phyloP scores from a whole-genome alignment of 2,888 invertebrate genomes.

The Ochropleura plecta region DNA sequence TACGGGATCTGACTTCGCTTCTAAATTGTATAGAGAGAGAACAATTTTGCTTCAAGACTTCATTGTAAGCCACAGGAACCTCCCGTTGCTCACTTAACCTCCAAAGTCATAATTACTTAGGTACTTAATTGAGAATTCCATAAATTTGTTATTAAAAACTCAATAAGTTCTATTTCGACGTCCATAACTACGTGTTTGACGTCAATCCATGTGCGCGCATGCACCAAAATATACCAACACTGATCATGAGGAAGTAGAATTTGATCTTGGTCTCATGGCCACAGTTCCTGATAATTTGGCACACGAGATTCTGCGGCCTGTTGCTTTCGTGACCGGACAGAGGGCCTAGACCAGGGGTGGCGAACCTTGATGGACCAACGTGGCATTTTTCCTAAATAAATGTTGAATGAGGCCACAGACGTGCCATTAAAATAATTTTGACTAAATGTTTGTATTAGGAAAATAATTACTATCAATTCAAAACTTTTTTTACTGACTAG shows the following conservation, averaged over 20 bases:
- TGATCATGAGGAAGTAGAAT: not conserved
- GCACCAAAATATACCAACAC: slow-evolving; percentile 7
- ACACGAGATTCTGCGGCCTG: not conserved
- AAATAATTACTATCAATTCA: no score
- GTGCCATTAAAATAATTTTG: no score
- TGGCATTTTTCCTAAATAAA: no score
- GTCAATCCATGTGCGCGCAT: slow-evolving; percentile 18
- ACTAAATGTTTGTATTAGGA: no score
- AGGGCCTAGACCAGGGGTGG: no score
- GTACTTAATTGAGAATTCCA: not conserved
- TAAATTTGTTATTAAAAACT: not conserved
- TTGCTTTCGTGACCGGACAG: no score
- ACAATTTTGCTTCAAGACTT: not conserved
- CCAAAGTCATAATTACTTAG: not conserved
- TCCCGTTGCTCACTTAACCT: not conserved
- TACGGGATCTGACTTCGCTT: no score
- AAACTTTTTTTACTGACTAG: no score
- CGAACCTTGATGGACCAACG: no score
- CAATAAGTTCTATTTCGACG: slow-evolving; percentile 1
- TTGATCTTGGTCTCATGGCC: slow-evolving; percentile 7
- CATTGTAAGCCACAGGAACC: not conserved
- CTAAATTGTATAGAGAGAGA: no score
- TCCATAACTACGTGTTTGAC: slow-evolving; percentile 1
- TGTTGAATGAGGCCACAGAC: no score
- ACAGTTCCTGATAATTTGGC: not conserved